These are phyloP conservation scores for Drosophila mettleri DNA, from an alignment of 2,888 invertebrate genomes.

Conservation along the genomic window DNA sequence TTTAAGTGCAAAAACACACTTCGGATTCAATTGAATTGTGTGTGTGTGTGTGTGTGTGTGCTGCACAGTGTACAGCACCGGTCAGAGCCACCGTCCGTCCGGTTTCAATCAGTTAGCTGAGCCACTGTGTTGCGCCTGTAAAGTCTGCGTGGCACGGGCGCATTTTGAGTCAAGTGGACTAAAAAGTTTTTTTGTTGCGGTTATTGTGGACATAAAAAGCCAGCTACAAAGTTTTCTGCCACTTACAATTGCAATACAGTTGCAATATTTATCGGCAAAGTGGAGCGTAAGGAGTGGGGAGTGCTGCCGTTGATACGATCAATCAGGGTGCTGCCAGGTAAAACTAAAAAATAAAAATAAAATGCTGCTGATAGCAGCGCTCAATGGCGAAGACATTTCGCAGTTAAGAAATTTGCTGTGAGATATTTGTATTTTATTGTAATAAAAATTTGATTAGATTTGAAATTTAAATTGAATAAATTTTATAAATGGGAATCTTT, in stretches of 20 bases:
- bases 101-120: slow-evolving; percentile 16
- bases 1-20: slow-evolving; percentile 81
- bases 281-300: not conserved
- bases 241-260: slow-evolving; percentile 33
- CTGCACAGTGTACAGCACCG: not conserved
- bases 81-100: not conserved
- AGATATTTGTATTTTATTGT: too few relatives aligned
- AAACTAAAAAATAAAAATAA: not conserved
- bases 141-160: slow-evolving; percentile 52
- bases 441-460: too few relatives aligned
- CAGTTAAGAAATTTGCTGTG: not conserved
- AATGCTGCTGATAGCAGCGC: not conserved
- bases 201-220: slow-evolving; percentile 59
- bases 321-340: slow-evolving; percentile 15
- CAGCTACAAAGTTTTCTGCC: slow-evolving; percentile 64
- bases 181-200: slow-evolving; percentile 68
- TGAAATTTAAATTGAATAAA: too few relatives aligned
- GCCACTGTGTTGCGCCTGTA: slow-evolving; percentile 22
- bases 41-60: too few relatives aligned
- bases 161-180: slow-evolving; percentile 65
- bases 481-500: too few relatives aligned
- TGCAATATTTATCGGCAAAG: slow-evolving; percentile 25
- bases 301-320: too few relatives aligned
- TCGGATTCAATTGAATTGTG: slow-evolving; percentile 71
- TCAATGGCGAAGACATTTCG: not conserved